Conservation (phyloP, 2,797 vertebrate genomes). For the Tinamus major region DNA sequence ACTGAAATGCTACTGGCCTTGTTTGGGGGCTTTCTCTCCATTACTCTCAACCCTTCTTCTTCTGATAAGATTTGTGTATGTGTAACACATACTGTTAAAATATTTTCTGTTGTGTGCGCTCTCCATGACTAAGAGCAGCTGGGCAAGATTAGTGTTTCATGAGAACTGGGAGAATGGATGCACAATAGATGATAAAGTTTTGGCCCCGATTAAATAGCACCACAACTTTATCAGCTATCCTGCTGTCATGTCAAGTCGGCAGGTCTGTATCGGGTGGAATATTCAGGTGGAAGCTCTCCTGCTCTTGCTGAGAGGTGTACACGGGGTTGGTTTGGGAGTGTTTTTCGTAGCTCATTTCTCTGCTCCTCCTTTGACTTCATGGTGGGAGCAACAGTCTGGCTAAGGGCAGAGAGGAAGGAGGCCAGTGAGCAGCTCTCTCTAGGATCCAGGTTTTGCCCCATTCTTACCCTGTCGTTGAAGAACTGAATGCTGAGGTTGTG, state of each 20-base stretch:
- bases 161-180: background rate
- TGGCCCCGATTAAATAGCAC: background rate
- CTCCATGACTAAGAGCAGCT: background rate
- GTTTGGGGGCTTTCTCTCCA: background rate
- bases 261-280: background rate
- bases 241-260: background rate
- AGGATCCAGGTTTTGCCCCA: background rate
- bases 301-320: fast-evolving
- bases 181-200: background rate
- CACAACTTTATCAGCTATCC: fast-evolving
- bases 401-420: fast-evolving
- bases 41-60: background rate
- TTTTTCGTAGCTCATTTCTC: background rate
- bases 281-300: background rate
- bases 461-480: background rate
- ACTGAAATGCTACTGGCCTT: background rate
- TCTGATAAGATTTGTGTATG: background rate
- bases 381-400: background rate
- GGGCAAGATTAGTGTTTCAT: background rate
- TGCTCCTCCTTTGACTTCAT: background rate
- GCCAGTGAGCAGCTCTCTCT: background rate
- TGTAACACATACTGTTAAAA: background rate
- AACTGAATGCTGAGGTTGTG: background rate
- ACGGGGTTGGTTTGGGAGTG: background rate
- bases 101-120: background rate